Conservation (phyloP, 2,888 invertebrate genomes). For the Luperina testacea region DNA sequence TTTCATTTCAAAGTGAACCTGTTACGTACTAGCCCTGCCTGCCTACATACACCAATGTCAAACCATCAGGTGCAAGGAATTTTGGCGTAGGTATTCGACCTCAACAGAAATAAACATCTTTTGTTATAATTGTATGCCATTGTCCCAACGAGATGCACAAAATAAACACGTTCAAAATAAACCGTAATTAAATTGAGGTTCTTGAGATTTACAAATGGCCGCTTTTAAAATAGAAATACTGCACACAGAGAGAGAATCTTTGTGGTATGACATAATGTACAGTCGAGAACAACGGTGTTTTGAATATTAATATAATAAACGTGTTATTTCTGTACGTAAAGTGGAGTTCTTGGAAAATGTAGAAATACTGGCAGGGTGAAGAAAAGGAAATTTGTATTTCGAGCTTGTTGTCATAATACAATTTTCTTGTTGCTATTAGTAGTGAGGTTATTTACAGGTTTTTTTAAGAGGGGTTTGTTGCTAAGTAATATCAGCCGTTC, state of each 20-base stretch:
- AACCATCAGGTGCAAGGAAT: constrained; percentile 72
- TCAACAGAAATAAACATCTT: constrained; percentile 78
- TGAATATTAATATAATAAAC: constrained; percentile 39
- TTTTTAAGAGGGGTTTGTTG: too few relatives aligned
- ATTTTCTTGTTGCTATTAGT: constrained; percentile 8
- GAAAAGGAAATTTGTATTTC: constrained; percentile 32
- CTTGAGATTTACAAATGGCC: constrained; percentile 56
- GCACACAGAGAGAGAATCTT: constrained; percentile 33
- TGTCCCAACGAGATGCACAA: constrained; percentile 72
- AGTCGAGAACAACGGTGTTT: constrained; percentile 26
- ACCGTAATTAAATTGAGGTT: constrained; percentile 60
- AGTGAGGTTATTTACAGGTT: neutral
- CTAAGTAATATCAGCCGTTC: too few relatives aligned
- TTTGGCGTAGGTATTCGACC: constrained; percentile 81
- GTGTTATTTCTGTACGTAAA: constrained; percentile 28
- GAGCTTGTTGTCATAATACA: constrained; percentile 23
- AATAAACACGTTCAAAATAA: constrained; percentile 76
- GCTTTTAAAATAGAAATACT: constrained; percentile 58
- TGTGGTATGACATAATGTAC: constrained; percentile 47
- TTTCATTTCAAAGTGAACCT: neutral
- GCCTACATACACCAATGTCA: constrained; percentile 62
- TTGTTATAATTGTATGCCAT: constrained; percentile 79
- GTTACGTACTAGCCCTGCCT: constrained; percentile 18
- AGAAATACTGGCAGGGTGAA: constrained; percentile 21
- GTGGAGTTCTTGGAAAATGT: constrained; percentile 31